Evolutionary conservation across 2,888 invertebrate species (phyloP).

Genomic region (Polydesmus complanatus): DNA sequence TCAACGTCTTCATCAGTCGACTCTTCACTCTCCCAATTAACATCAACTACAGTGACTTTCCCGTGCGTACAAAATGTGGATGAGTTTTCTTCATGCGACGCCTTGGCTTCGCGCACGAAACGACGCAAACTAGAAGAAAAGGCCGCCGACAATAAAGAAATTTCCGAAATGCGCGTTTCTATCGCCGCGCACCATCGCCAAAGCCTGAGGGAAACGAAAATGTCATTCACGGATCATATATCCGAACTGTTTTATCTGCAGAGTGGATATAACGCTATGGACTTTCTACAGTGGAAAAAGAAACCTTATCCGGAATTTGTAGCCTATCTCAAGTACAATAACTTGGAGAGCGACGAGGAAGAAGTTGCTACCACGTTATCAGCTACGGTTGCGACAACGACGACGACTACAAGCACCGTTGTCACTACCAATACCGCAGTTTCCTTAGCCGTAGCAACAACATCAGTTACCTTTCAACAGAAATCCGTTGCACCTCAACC

Average conservation of each 20-base stretch:
- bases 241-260: slow-evolving; percentile 77
- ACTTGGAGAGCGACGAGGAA: slow-evolving; percentile 47
- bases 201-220: slow-evolving; percentile 28
- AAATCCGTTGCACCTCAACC: slow-evolving; percentile 18
- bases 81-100: background rate
- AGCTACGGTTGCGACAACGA: background rate
- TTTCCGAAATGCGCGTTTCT: slow-evolving; percentile 25
- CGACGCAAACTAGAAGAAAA: slow-evolving; percentile 28
- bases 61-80: background rate
- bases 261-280: slow-evolving; percentile 74
- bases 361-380: slow-evolving; percentile 30
- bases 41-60: background rate
- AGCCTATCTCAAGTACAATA: slow-evolving; percentile 58
- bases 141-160: slow-evolving; percentile 23
- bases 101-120: slow-evolving; percentile 19
- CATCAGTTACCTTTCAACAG: background rate
- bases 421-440: slow-evolving; percentile 9
- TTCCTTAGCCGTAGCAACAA: background rate
- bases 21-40: too few relatives aligned
- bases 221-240: slow-evolving; percentile 31
- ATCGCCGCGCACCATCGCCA: slow-evolving; percentile 25
- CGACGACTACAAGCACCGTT: background rate
- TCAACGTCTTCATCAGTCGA: too few relatives aligned
- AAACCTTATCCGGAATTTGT: slow-evolving; percentile 59
- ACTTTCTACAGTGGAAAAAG: slow-evolving; percentile 70